Evolutionary conservation across 2,113 vertebrate species (phyloP).

Genomic region (Callospermophilus lateralis): DNA sequence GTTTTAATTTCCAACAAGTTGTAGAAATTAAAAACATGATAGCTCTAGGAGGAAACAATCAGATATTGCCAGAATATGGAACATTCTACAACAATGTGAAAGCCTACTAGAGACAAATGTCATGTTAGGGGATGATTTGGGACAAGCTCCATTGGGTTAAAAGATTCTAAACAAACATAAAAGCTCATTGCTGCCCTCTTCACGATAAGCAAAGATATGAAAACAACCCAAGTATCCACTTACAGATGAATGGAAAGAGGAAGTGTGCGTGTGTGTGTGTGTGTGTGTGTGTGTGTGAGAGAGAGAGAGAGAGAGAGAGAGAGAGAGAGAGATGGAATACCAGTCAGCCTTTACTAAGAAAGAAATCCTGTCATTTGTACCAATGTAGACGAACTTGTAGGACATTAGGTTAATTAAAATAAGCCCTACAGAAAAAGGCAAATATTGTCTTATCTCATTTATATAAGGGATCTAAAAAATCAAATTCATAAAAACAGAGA

Average conservation of each 20-base stretch:
- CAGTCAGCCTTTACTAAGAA: background rate
- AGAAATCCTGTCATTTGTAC: background rate
- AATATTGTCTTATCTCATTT: background rate
- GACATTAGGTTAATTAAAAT: background rate
- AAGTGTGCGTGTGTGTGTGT: background rate
- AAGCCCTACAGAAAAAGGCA: background rate
- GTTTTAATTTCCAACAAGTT: background rate
- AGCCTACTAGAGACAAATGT: background rate
- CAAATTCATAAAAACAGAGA: background rate
- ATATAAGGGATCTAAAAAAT: background rate
- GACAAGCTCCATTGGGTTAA: background rate
- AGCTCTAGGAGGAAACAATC: background rate
- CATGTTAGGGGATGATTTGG: background rate
- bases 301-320: too few species aligned
- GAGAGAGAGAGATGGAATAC: background rate
- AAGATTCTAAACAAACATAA: background rate
- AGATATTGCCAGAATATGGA: background rate
- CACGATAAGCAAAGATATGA: background rate
- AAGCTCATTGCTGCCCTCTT: background rate
- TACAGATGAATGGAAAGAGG: too few species aligned
- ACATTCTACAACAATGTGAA: background rate
- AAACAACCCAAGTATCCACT: background rate
- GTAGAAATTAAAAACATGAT: background rate
- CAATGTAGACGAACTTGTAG: background rate
- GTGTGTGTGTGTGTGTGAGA: too few species aligned